phyloP scores from a whole-genome alignment of 2,797 vertebrate species.

The Rhinella marina region DNA sequence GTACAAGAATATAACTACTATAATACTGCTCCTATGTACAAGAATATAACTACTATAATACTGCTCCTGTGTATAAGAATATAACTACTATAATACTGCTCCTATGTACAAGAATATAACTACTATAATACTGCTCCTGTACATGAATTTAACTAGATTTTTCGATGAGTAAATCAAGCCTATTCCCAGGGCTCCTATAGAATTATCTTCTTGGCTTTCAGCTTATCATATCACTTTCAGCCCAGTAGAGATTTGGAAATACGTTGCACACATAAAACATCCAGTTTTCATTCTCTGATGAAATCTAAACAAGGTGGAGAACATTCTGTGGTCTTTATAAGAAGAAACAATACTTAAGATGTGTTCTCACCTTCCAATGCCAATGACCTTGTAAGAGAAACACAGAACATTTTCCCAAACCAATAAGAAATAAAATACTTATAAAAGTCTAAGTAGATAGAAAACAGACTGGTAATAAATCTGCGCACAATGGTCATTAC shows the following conservation, averaged over 20 bases:
- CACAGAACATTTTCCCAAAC: slow-evolving; percentile 31
- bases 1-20: slow-evolving; percentile 8
- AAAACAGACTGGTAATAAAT: slow-evolving; percentile 8
- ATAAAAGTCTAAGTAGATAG: slow-evolving; percentile 5
- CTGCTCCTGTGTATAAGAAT: neutral
- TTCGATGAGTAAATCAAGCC: no score
- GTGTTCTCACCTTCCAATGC: neutral
- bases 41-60: slow-evolving; percentile 8
- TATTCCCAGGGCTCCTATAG: neutral
- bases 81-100: neutral
- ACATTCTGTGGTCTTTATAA: slow-evolving; percentile 31
- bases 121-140: neutral
- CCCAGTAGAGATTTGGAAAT: neutral
- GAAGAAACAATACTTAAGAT: slow-evolving; percentile 1
- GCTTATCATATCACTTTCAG: neutral
- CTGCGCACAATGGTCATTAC: neutral
- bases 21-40: slow-evolving; percentile 2
- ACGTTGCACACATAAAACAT: neutral
- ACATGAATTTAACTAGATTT: neutral
- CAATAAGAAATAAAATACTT: neutral
- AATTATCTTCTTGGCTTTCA: neutral
- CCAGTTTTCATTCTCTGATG: neutral
- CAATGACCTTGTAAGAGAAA: slow-evolving; percentile 9
- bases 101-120: neutral
- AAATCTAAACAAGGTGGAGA: slow-evolving; percentile 17